phyloP scores from a whole-genome alignment of 2,797 vertebrate genomes.

The Sebastes variabilis region DNA sequence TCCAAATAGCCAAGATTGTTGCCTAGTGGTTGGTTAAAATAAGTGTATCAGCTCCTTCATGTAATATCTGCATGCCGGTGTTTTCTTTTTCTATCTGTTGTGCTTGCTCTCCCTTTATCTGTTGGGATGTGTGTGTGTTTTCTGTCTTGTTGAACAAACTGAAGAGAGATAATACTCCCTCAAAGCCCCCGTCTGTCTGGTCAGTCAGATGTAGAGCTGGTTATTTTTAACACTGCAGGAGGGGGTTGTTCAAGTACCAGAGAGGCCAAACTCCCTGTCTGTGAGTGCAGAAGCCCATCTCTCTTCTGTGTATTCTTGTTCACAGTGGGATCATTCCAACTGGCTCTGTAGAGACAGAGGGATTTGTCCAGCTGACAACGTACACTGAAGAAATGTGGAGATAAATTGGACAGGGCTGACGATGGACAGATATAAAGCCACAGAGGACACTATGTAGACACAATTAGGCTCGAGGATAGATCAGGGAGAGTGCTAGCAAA shows the following conservation, averaged over 20 bases:
- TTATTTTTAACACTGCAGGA: slow-evolving; percentile 80
- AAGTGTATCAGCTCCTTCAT: background rate
- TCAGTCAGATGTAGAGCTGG: slow-evolving; percentile 72
- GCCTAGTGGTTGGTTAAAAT: background rate
- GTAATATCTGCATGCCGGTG: slow-evolving; percentile 11
- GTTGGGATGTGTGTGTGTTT: slow-evolving; percentile 32
- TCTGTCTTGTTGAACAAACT: slow-evolving; percentile 72
- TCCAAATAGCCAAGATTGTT: background rate
- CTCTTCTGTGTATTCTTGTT: slow-evolving; percentile 52
- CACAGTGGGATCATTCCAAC: slow-evolving; percentile 49
- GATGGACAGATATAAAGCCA: slow-evolving; percentile 58
- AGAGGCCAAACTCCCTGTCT: slow-evolving; percentile 55
- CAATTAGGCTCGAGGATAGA: slow-evolving; percentile 49
- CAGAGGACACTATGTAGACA: slow-evolving; percentile 65
- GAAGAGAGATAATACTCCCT: slow-evolving; percentile 79
- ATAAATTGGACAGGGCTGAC: slow-evolving; percentile 64
- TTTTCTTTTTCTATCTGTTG: slow-evolving; percentile 37
- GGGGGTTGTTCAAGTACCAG: slow-evolving; percentile 68
- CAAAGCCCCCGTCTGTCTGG: slow-evolving; percentile 78
- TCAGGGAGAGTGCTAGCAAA: slow-evolving; percentile 37
- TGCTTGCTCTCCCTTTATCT: slow-evolving; percentile 20
- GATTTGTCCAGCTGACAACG: slow-evolving; percentile 53
- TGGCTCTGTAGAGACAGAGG: slow-evolving; percentile 42
- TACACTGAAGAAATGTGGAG: slow-evolving; percentile 52
- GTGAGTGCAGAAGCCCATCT: slow-evolving; percentile 47